Evolutionary conservation across 2,113 vertebrate genomes (phyloP), one percentile per base, ranked within the genome.

Genomic region (Embiotoca jacksoni): DNA sequence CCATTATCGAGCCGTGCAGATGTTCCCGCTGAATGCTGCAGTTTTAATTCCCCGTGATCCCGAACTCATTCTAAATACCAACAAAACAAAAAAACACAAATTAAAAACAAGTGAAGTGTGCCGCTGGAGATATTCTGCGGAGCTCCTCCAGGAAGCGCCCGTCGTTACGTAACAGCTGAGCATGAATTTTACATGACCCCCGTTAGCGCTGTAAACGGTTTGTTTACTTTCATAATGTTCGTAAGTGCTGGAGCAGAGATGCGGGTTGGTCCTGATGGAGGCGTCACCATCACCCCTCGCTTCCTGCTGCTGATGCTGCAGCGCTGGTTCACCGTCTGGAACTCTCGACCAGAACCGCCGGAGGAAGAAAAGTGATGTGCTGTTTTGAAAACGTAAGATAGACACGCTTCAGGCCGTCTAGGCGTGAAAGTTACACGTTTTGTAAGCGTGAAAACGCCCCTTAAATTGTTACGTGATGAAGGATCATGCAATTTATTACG

Each of bases 111-210:
- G 16, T 50, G 35, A 9, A 61, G 46, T 36, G 56, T 68, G 70
- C 50, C 76, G 59, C 76, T 15, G 46, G 56, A 76, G 68, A 73
- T 44, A 66, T 70, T 65, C 60, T 9, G 13, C 64, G 52, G 41
- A 76, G 64, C 72, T 71, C 64, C 55, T 56, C 13, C 9, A 46
- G 50, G 47, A 54, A 14, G 50, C 16, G 35, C 47, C 74, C 67
- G 60, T 85, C 75, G 50, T 87, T 80, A 78, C 53, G 75, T 80
- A 81, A 91, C 46, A 62, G 78, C 72, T 58, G 58, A 79, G 23
- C 67, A 84, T 84, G 78, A 87, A 80, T 89, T 80, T 85, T 77
- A 62, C 80, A 91, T 83, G 81, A 67, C 59, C 69, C 0, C 46
- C 47, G 72, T 70, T 56, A 54, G 35, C 0, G 78, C 70, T 72